A percentile compares a stretch with the other conserved stretches of the same genome.
Evolutionary conservation across 1,140 invertebrate species (phyloP).

Genomic region (Drosophila willistoni): DNA sequence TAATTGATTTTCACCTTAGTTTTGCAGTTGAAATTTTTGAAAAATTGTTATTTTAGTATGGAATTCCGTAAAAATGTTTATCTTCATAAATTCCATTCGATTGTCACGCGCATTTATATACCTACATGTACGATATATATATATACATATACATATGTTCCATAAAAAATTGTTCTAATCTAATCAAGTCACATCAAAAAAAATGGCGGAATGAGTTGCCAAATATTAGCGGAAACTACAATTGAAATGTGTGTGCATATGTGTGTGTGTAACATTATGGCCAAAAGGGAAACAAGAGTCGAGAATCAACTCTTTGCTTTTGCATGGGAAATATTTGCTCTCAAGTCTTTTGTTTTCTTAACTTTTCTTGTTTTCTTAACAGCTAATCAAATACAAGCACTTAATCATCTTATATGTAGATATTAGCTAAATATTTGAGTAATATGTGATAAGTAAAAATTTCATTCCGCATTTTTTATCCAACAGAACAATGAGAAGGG

Average conservation of each 20-base stretch:
- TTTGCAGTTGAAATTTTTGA: too few species aligned
- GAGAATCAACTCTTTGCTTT: background rate
- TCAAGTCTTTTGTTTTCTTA: background rate
- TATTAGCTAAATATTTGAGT: conserved; percentile 2
- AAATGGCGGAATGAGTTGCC: conserved; percentile 9
- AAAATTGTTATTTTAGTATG: background rate
- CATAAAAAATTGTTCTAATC: conserved; percentile 1
- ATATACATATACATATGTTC: background rate
- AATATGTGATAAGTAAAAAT: background rate
- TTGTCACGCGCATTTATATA: background rate
- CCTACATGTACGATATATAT: background rate
- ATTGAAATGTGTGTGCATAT: background rate
- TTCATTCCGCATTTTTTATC: background rate
- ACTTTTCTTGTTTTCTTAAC: background rate
- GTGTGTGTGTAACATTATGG: background rate
- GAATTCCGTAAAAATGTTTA: background rate
- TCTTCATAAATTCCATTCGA: conserved; percentile 9
- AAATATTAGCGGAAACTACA: conserved; percentile 2
- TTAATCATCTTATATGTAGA: background rate
- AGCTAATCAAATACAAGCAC: background rate
- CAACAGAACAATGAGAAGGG: conserved; percentile 53
- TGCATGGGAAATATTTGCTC: background rate
- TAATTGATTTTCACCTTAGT: background rate
- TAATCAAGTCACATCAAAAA: conserved; percentile 5
- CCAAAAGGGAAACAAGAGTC: background rate